Base-by-base conservation (phyloP, 2,113 vertebrate genomes). In the Neoarius graeffei region DNA sequence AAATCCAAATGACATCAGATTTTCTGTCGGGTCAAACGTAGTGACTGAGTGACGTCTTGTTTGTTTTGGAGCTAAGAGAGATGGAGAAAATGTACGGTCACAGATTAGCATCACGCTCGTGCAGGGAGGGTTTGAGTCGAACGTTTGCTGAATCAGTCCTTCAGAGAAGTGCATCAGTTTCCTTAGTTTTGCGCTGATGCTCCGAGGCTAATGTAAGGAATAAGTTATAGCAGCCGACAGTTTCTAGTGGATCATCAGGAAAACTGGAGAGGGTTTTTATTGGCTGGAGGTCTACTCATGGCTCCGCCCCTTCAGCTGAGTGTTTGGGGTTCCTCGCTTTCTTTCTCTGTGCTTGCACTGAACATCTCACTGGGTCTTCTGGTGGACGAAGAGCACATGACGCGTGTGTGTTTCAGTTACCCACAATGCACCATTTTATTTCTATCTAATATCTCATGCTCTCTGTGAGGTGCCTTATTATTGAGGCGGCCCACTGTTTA, bases 361-460 rank as follows among this genome's bases (percentile, higher is more conserved):
- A 84, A 52, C 13, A 27, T 42, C 3, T 42, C 42, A 42, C 42
- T 42, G 42, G 42, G 42, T 42, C 42, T 42, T 42, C 42, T 42
- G 42, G 42, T 42, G 42, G 42, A 42, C 3, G 42, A 42, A 42
- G 42, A 42, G 42, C 42, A 42, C 4, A 23, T 14, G 57, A 19
- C 27, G 82, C 85, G 82, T 81, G 54, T 83, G 50, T 84, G 52
- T 84, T 73, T 35, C 62, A n/a, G n/a, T 74, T 23, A 50, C 73
- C 42, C 73, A 50, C 42, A 11, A 23, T 23, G 71, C 71, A 50
- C 71, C 74, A 13, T 23, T 77, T 54, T 77, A 52, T 2, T n/a
- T 77, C 48, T 54, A 23, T 50, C 48, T 57, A 20, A 50, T 67
- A 4, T 27, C 57, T 84, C 60, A 5, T 35, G 25, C n/a, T 57